These are phyloP conservation scores for Trogon surrucura DNA, from an alignment of 2,113 vertebrate species.

Conservation along the genomic window DNA sequence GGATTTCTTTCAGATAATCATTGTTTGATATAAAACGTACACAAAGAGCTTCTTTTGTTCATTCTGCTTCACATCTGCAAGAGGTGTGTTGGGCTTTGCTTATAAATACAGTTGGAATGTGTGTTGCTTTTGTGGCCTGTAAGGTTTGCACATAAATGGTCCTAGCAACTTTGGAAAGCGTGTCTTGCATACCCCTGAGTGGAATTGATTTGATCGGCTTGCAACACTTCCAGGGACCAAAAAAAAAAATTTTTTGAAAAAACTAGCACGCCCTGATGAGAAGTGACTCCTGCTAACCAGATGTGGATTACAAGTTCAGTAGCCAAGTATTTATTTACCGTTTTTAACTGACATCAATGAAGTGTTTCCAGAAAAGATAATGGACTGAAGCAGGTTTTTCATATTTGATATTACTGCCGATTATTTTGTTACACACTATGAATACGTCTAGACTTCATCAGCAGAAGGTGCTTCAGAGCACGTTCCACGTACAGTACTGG, in stretches of 20 bases:
- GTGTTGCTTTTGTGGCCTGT: not conserved
- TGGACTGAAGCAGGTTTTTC: not conserved
- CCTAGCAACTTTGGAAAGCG: not conserved
- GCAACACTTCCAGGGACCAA: not conserved
- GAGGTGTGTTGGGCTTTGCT: not conserved
- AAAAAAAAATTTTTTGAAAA: not conserved
- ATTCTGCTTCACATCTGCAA: not conserved
- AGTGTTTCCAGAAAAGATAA: not conserved
- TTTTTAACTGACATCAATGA: not conserved
- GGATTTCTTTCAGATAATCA: not conserved
- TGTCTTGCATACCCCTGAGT: not conserved
- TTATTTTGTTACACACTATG: slow-evolving; percentile 25
- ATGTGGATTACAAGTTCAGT: not conserved
- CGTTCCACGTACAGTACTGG: slow-evolving; percentile 20
- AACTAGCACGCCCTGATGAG: not conserved
- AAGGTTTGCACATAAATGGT: not conserved
- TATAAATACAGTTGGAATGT: not conserved
- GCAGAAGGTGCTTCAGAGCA: slow-evolving; percentile 44
- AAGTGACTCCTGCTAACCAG: not conserved
- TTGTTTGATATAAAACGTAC: not conserved
- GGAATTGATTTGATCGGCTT: not conserved
- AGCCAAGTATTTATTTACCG: not conserved
- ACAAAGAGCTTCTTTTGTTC: not conserved
- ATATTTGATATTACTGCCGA: slow-evolving; percentile 23
- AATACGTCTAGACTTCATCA: slow-evolving; percentile 28